phyloP scores from a whole-genome alignment of 2,113 vertebrate species.

The Eulacestoma nigropectus region DNA sequence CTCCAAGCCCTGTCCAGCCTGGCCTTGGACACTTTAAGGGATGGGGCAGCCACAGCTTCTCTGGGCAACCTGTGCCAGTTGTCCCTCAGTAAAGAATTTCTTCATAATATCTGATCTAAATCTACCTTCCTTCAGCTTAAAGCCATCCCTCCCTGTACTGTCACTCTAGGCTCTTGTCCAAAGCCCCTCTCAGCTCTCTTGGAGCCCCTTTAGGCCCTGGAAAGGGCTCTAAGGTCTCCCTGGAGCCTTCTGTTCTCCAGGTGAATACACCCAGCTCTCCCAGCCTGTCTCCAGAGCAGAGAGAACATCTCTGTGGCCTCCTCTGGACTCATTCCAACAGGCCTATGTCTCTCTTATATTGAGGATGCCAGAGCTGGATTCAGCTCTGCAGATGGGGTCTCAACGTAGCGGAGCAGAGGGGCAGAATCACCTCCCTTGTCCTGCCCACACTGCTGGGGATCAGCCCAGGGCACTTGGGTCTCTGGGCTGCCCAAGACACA shows the following conservation, averaged over 20 bases:
- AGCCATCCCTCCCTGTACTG: background rate
- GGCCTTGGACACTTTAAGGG: background rate
- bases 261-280: background rate
- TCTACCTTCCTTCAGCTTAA: background rate
- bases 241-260: background rate
- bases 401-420: background rate
- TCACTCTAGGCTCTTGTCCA: background rate
- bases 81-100: background rate
- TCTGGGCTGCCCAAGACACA: background rate
- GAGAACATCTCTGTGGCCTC: background rate
- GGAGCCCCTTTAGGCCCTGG: background rate
- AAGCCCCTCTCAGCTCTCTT: background rate
- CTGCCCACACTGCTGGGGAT: background rate
- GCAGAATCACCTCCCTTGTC: background rate
- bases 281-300: background rate
- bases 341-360: too few species aligned
- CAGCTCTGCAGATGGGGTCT: background rate
- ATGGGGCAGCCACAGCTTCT: background rate
- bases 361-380: background rate
- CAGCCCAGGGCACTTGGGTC: background rate
- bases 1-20: background rate
- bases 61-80: background rate
- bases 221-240: background rate
- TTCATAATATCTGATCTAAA: background rate
- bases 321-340: background rate